Conservation (phyloP, 2,797 vertebrate species). For the Melopsittacus undulatus region DNA sequence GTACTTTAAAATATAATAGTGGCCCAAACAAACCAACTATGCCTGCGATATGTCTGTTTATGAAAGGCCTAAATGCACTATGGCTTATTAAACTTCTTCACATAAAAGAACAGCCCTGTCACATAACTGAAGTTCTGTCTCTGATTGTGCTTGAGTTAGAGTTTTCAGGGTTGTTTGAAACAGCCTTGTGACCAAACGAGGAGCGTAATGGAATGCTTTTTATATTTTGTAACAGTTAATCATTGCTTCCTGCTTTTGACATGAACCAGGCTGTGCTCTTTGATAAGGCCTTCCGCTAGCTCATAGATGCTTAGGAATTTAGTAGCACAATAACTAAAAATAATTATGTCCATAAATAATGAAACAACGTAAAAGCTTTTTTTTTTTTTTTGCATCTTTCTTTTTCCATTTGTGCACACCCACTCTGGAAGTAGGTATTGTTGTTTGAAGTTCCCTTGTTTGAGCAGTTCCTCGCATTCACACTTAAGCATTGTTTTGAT, state of each 20-base stretch:
- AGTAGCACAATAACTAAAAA: constrained; percentile 75
- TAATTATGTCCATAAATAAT: constrained; percentile 74
- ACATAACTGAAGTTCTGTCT: background rate
- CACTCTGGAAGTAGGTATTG: constrained; percentile 35
- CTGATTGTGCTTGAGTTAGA: background rate
- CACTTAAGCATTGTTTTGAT: constrained; percentile 36
- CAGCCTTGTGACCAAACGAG: background rate
- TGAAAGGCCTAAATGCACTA: background rate
- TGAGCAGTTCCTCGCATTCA: constrained; percentile 53
- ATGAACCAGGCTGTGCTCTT: constrained; percentile 79
- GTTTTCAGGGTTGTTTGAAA: constrained; percentile 42
- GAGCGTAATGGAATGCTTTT: constrained; percentile 61
- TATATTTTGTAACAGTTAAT: constrained; percentile 75
- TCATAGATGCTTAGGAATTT: constrained; percentile 73
- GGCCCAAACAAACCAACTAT: background rate
- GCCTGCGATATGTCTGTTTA: background rate
- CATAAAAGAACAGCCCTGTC: background rate
- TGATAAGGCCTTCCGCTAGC: constrained; percentile 80
- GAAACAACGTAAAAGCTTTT: constrained; percentile 46
- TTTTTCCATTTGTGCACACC: constrained; percentile 50
- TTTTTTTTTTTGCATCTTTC: constrained; percentile 21
- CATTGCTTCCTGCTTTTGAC: constrained; percentile 87
- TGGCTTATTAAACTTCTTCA: background rate
- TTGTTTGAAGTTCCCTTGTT: constrained; percentile 66
- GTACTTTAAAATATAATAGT: background rate